A percentile compares a stretch with the other conserved stretches of the same genome.
Conservation (phyloP, 2,113 vertebrate genomes). For the Sinocyclocheilus anshuiensis region DNA sequence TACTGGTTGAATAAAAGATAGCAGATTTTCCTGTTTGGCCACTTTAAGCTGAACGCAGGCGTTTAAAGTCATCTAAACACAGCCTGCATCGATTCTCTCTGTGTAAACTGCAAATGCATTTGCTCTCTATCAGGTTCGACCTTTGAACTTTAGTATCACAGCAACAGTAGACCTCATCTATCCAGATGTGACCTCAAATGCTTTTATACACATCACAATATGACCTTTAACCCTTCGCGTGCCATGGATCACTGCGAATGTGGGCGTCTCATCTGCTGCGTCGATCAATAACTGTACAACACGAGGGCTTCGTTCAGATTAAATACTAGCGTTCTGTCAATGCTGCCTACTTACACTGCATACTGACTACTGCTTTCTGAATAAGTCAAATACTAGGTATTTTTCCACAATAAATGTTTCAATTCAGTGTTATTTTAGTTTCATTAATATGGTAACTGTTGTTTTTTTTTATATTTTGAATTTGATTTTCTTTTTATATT, state of each 20-base stretch:
- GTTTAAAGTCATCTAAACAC: background rate
- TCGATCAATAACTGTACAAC: conserved; percentile 18
- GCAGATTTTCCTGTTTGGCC: background rate
- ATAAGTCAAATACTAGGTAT: background rate
- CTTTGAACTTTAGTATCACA: background rate
- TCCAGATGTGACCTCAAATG: background rate
- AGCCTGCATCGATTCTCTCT: conserved; percentile 1
- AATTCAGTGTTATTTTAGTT: background rate
- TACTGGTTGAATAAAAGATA: background rate
- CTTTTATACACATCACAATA: background rate
- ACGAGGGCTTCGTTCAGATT: background rate
- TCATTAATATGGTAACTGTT: too few species aligned
- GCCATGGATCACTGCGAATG: background rate
- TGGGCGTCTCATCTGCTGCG: background rate
- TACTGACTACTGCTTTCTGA: background rate
- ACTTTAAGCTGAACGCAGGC: background rate
- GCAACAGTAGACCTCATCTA: conserved; percentile 4
- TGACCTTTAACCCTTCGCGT: background rate
- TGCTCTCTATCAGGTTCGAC: background rate
- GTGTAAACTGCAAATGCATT: background rate
- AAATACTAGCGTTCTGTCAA: background rate
- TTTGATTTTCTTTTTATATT: too few species aligned
- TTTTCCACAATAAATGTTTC: conserved; percentile 3
- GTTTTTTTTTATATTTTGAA: too few species aligned
- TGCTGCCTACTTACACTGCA: background rate